Conservation (phyloP, 2,888 invertebrate genomes). For the Leucophora obtusa region DNA sequence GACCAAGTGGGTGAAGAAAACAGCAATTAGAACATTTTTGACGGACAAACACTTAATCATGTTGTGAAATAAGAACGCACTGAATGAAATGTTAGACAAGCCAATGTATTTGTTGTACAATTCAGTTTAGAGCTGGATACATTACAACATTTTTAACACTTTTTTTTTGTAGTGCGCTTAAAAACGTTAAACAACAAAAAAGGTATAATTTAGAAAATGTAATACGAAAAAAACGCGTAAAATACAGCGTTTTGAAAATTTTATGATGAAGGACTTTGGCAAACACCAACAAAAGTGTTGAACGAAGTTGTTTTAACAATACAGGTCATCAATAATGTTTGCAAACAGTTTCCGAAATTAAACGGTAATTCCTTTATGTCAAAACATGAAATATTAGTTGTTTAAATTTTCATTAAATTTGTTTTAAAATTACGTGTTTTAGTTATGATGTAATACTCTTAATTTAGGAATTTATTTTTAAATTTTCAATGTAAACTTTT, state of each 20-base stretch:
- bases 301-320: neutral
- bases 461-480: conserved; percentile 29
- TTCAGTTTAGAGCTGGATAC: conserved; percentile 28
- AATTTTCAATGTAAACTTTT: neutral
- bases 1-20: conserved; percentile 32
- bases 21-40: conserved; percentile 67
- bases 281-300: conserved; percentile 15
- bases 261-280: conserved; percentile 54
- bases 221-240: conserved; percentile 45
- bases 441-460: conserved; percentile 24
- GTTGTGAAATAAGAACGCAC: conserved; percentile 13
- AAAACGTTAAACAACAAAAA: conserved; percentile 27
- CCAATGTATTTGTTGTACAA: conserved; percentile 35
- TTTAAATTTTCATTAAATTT: conserved; percentile 31
- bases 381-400: conserved; percentile 54
- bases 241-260: conserved; percentile 50
- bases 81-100: conserved; percentile 13
- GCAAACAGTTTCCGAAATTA: neutral
- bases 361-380: conserved; percentile 53
- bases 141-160: conserved; percentile 47
- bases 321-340: conserved; percentile 60
- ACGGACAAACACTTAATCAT: conserved; percentile 68
- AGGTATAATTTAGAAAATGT: conserved; percentile 42
- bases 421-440: conserved; percentile 30
- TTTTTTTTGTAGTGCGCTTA: neutral